phyloP scores from a whole-genome alignment of 2,888 invertebrate species.

The Cataglyphis livida region DNA sequence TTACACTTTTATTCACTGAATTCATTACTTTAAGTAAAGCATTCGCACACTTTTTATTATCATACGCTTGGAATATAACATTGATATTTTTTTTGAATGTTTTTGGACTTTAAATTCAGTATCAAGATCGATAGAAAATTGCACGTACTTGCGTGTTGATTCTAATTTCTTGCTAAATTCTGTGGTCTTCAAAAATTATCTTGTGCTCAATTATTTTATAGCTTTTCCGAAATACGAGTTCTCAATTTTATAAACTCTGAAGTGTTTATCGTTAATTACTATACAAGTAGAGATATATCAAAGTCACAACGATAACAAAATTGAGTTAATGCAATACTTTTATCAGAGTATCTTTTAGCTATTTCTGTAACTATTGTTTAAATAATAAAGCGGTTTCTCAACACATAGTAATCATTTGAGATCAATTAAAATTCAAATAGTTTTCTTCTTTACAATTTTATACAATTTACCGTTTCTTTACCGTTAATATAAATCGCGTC shows the following conservation, averaged over 20 bases:
- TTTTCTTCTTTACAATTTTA: no score
- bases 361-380: not conserved
- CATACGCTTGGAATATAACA: not conserved
- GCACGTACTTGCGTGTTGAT: not conserved
- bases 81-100: no score
- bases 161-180: conserved; percentile 9
- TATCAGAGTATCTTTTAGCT: not conserved
- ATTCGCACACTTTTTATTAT: not conserved
- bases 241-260: not conserved
- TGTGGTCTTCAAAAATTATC: not conserved
- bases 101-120: not conserved
- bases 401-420: not conserved
- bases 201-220: not conserved
- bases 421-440: not conserved
- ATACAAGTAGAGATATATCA: not conserved
- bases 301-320: conserved; percentile 16
- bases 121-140: not conserved
- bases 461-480: not conserved
- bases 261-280: conserved; percentile 1
- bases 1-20: not conserved
- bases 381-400: not conserved
- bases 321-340: not conserved
- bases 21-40: not conserved
- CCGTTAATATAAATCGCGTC: no score
- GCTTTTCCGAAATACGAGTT: not conserved